Percentiles rank a stretch among this genome's conserved stretches.
Evolutionary conservation across 1,140 invertebrate species (phyloP).

Genomic region (Eciton burchellii): DNA sequence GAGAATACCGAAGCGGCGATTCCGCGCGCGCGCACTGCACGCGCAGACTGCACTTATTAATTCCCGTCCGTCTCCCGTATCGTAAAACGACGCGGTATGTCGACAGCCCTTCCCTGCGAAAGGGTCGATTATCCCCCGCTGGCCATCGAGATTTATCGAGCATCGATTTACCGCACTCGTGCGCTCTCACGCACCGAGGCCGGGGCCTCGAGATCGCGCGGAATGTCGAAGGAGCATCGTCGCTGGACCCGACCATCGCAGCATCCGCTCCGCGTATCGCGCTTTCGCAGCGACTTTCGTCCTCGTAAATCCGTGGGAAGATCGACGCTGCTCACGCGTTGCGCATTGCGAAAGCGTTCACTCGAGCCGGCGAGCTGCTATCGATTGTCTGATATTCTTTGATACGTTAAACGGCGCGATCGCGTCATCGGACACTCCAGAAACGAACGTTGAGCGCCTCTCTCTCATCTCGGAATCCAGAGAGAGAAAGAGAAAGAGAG

Average conservation of each 20-base stretch:
- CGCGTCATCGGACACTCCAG: neutral
- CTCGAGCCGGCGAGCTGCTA: neutral
- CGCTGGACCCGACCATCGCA: neutral
- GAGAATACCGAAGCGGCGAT: slow-evolving; percentile 20
- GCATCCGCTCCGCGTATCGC: neutral
- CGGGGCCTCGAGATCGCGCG: neutral
- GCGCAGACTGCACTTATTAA: neutral
- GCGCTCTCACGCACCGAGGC: neutral
- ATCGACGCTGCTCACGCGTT: neutral
- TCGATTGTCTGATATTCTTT: neutral
- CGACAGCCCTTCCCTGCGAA: slow-evolving; percentile 29
- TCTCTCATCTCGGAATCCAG: neutral
- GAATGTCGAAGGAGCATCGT: neutral
- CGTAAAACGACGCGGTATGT: slow-evolving; percentile 18
- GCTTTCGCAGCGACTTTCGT: neutral
- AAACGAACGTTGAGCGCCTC: neutral
- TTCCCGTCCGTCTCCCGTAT: neutral
- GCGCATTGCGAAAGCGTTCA: neutral
- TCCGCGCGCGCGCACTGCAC: neutral
- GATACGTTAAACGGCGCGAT: neutral
- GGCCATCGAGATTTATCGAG: slow-evolving; percentile 41
- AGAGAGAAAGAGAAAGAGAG: neutral
- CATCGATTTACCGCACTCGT: neutral
- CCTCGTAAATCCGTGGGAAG: neutral
- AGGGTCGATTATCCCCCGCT: slow-evolving; percentile 33